phyloP scores from a whole-genome alignment of 2,888 invertebrate species.

The Sicus ferrugineus region DNA sequence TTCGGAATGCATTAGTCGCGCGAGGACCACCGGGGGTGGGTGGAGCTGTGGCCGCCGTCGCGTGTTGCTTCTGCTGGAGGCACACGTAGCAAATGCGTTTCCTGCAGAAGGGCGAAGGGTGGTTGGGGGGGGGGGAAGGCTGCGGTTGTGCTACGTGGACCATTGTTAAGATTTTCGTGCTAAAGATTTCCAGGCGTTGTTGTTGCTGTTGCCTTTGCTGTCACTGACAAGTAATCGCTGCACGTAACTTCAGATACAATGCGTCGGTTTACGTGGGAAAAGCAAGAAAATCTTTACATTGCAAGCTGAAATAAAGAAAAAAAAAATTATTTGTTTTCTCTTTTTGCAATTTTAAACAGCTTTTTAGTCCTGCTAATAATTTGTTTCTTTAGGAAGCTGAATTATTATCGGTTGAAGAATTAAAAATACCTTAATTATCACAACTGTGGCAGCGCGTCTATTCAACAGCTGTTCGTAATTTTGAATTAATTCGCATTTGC shows the following conservation, averaged over 20 bases:
- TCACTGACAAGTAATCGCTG: not conserved
- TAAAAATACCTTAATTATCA: not conserved
- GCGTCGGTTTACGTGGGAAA: constrained; percentile 15
- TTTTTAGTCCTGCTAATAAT: too few species aligned
- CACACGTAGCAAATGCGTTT: not conserved
- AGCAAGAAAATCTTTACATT: constrained; percentile 18
- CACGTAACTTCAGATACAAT: constrained; percentile 26
- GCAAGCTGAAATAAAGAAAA: too few species aligned
- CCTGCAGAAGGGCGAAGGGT: not conserved
- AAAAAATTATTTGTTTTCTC: not conserved
- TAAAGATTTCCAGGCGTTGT: constrained; percentile 9
- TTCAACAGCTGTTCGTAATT: too few species aligned
- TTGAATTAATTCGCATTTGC: not conserved
- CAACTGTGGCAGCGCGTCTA: too few species aligned
- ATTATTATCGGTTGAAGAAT: not conserved
- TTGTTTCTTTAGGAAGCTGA: not conserved
- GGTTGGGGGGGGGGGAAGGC: not conserved
- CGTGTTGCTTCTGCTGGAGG: not conserved
- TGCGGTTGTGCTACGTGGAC: constrained; percentile 18
- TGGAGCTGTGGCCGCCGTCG: not conserved
- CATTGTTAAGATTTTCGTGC: constrained; percentile 20
- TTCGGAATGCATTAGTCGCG: not conserved
- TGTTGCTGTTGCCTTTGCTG: not conserved
- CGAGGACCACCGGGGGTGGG: not conserved
- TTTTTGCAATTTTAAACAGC: too few species aligned